Evolutionary conservation across 1,140 invertebrate genomes (phyloP), one percentile per base, ranked within the genome.

Genomic region (Euborellia annulipes): DNA sequence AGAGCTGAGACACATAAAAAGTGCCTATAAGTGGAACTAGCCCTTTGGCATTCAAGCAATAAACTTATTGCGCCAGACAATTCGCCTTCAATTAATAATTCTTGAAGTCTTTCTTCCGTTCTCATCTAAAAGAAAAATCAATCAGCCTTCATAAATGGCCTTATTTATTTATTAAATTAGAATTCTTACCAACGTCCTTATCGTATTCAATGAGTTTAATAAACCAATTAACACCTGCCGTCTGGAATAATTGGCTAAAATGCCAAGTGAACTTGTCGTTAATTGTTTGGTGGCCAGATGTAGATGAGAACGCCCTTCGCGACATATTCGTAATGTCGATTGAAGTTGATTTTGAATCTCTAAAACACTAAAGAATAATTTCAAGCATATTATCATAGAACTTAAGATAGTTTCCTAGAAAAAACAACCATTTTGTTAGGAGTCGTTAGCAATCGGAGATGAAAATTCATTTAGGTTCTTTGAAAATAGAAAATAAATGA

Each of bases 61-160:
- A 96, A 62, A 13, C 82, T 76, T 49, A 96, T 94, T 2, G 90
- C 90, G 40, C 79, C 79, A 39, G 82, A 79, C 67, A 86, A 96
- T 62, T 95, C 87, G 52, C 83, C 84, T 53, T 84, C 81, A 39
- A 70, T 72, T 18, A 95, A 54, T 39, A 94, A 64, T 55, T 87
- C 79, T 46, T 87, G 76, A 0, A 93, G 71, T 55, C 82, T 71
- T 39, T 82, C 75, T 62, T 93, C 87, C 3, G 88, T 91, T 55
- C 79, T 76, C 68, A 80, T 73, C 78, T 82, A 53, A 27, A 66
- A 66, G 50, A 49, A 50, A 6, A 6, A 18, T n/a, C n/a, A 19
- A 41, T 18, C 4, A 6, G 27, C 11, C 11, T 27, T 27, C 23
- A 27, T 27, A n/a, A n/a, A n/a, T n/a, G n/a, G n/a, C n/a, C n/a